Evolutionary conservation across 2,113 vertebrate genomes (phyloP).

Genomic region (Cepphus grylle): DNA sequence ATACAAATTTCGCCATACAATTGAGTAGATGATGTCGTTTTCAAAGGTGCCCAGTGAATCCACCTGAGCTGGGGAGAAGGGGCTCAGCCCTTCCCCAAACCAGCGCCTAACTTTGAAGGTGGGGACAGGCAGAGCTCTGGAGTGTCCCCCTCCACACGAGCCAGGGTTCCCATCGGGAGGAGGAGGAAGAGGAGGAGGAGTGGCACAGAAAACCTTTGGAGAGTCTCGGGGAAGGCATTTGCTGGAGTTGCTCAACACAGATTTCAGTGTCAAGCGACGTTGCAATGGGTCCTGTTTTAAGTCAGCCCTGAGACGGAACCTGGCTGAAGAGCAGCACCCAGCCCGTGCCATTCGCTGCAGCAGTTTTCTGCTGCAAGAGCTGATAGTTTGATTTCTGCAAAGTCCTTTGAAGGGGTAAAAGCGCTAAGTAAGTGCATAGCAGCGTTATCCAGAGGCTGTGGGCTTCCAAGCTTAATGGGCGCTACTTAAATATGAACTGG

Average conservation of each 20-base stretch:
- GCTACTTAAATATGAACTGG: background rate
- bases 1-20: rapidly evolving
- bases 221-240: background rate
- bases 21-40: background rate
- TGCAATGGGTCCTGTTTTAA: background rate
- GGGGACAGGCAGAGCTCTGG: background rate
- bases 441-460: background rate
- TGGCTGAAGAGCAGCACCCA: background rate
- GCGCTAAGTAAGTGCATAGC: background rate
- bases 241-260: background rate
- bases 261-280: background rate
- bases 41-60: background rate
- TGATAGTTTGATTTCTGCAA: background rate
- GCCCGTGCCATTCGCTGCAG: rapidly evolving
- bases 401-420: background rate
- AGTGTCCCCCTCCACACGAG: background rate
- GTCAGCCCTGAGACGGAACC: background rate
- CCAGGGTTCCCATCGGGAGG: background rate
- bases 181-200: background rate
- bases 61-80: background rate
- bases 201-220: background rate
- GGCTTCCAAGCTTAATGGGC: background rate
- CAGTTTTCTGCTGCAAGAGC: background rate
- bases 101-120: background rate
- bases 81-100: background rate